Evolutionary conservation across 37 sponge, comb jelly and placozoan genomes (phyloP).

Genomic region (Oopsacas minuta): DNA sequence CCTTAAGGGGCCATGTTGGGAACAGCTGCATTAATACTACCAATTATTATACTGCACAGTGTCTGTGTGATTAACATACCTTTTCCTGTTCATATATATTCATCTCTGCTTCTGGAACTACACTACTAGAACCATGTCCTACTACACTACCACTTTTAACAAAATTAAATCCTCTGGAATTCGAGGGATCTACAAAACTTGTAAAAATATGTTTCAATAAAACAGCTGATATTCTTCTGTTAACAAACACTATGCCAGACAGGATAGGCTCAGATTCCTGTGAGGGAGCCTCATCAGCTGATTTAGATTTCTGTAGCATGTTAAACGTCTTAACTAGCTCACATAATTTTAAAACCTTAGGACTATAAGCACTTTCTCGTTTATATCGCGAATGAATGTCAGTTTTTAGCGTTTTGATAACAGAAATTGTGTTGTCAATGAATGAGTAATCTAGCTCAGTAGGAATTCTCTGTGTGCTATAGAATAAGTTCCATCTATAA

Average conservation of each 20-base stretch:
- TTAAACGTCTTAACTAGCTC: neutral
- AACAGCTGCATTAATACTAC: too few species aligned
- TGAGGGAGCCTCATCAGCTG: neutral
- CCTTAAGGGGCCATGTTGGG: too few species aligned
- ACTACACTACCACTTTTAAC: slow-evolving; percentile 27
- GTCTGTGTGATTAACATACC: neutral
- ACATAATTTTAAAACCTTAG: neutral
- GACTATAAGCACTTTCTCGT: neutral
- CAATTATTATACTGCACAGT: too few species aligned
- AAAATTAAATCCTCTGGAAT: neutral
- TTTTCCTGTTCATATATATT: slow-evolving; percentile 2
- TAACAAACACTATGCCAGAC: neutral
- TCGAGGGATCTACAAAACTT: too few species aligned
- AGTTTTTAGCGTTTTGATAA: neutral
- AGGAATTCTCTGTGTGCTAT: neutral
- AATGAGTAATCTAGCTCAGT: neutral
- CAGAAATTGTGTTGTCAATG: neutral
- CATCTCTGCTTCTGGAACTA: neutral
- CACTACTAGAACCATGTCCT: slow-evolving; percentile 17
- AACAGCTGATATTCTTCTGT: neutral
- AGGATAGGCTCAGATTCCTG: neutral
- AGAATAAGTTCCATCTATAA: neutral
- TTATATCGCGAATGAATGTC: neutral
- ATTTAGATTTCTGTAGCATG: neutral
- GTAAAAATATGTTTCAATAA: neutral